phyloP scores from a whole-genome alignment of 2,888 invertebrate genomes.

The Papilio demoleus region DNA sequence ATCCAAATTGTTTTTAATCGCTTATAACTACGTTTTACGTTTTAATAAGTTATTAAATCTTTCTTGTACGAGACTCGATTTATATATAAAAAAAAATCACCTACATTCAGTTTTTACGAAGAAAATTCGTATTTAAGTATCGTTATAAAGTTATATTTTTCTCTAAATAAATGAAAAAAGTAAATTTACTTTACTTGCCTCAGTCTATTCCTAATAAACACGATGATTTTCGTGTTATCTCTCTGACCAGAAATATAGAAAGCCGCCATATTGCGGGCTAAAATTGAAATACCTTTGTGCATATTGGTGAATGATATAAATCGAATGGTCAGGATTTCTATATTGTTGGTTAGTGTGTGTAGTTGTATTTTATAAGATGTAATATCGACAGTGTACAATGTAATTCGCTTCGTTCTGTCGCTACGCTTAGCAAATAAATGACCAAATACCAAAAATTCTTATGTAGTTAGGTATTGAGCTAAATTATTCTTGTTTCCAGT shows the following conservation, averaged over 20 bases:
- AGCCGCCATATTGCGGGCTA: too few species aligned
- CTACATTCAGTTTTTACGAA: constrained; percentile 50
- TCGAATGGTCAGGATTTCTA: too few species aligned
- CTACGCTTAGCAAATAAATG: constrained; percentile 62
- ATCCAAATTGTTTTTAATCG: not conserved
- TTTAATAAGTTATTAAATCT: not conserved
- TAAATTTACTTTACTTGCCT: constrained; percentile 61
- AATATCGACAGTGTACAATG: not conserved
- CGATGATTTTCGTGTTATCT: constrained; percentile 62
- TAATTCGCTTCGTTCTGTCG: constrained; percentile 54
- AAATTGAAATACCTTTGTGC: too few species aligned
- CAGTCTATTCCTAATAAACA: constrained; percentile 67
- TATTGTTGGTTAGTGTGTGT: constrained; percentile 45
- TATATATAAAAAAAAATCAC: not conserved
- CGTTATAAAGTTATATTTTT: not conserved
- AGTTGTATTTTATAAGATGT: too few species aligned
- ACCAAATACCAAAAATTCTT: constrained; percentile 72
- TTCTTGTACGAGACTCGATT: not conserved
- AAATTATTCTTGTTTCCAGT: constrained; percentile 57
- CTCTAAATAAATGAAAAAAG: not conserved
- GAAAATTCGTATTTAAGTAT: constrained; percentile 34
- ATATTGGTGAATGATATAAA: too few species aligned
- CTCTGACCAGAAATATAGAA: too few species aligned
- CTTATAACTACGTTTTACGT: not conserved
- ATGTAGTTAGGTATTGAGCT: constrained; percentile 63